Evolutionary conservation across 2,797 vertebrate genomes (phyloP).

Genomic region (Tokudaia muenninki): DNA sequence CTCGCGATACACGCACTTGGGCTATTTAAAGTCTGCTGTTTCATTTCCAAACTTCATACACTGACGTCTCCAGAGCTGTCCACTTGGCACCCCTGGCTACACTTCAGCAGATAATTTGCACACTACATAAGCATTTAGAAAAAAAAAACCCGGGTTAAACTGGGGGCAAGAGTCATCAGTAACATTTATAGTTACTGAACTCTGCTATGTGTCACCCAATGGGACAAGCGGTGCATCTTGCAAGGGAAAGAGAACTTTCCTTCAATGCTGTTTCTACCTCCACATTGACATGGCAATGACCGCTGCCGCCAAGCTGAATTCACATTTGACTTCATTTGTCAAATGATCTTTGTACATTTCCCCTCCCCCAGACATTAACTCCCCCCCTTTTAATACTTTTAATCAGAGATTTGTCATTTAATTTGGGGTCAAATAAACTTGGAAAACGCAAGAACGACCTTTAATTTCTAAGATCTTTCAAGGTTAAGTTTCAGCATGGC

Average conservation of each 20-base stretch:
- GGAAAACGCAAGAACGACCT: not conserved
- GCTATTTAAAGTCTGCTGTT: slow-evolving; percentile 87
- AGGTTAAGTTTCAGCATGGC: not conserved
- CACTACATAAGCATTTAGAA: slow-evolving; percentile 82
- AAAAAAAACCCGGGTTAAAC: slow-evolving; percentile 79
- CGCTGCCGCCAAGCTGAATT: not conserved
- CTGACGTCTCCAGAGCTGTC: slow-evolving; percentile 80
- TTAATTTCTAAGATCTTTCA: not conserved
- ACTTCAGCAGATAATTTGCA: slow-evolving; percentile 86
- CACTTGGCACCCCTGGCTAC: slow-evolving; percentile 84
- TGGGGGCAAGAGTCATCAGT: slow-evolving; percentile 75
- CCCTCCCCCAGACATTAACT: not conserved
- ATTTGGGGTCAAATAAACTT: not conserved
- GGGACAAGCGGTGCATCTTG: slow-evolving; percentile 59
- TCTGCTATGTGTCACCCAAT: slow-evolving; percentile 65
- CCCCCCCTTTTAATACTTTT: not conserved
- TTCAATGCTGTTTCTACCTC: slow-evolving; percentile 39
- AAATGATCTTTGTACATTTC: not conserved
- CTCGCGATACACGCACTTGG: slow-evolving; percentile 69
- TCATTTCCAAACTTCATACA: slow-evolving; percentile 85
- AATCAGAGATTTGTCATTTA: not conserved
- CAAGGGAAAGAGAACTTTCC: slow-evolving; percentile 57
- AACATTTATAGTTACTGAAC: slow-evolving; percentile 75
- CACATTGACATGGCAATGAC: slow-evolving; percentile 45
- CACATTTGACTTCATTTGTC: not conserved